phyloP scores from a whole-genome alignment of 2,797 vertebrate species.

The Lateolabrax maculatus region DNA sequence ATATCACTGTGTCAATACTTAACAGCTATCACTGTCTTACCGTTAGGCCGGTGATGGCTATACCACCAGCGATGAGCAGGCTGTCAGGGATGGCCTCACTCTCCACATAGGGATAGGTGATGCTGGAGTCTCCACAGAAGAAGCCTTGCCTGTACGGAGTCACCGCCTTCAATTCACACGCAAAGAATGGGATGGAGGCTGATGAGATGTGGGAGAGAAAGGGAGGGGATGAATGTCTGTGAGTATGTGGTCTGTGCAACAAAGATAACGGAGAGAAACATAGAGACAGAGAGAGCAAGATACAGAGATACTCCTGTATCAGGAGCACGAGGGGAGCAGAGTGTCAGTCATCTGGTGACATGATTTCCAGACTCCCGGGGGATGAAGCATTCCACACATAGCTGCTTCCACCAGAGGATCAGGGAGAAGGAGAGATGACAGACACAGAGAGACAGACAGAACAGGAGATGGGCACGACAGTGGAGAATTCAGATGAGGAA shows the following conservation, averaged over 20 bases:
- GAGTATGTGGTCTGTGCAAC: slow-evolving; percentile 45
- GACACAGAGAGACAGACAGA: slow-evolving; percentile 28
- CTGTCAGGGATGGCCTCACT: slow-evolving; percentile 82
- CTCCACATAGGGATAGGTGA: slow-evolving; percentile 82
- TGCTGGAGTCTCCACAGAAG: slow-evolving; percentile 87
- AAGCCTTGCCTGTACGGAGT: slow-evolving; percentile 84
- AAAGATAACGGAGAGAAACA: slow-evolving; percentile 38
- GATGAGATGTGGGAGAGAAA: slow-evolving; percentile 45
- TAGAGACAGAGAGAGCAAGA: slow-evolving; percentile 28
- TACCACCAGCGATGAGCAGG: slow-evolving; percentile 84
- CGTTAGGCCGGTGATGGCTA: slow-evolving; percentile 83
- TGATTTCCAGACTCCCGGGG: slow-evolving; percentile 65
- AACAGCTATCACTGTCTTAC: slow-evolving; percentile 69
- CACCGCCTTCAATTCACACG: slow-evolving; percentile 85
- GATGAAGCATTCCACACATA: slow-evolving; percentile 80
- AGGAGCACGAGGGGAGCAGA: slow-evolving; percentile 33
- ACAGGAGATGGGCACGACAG: slow-evolving; percentile 33
- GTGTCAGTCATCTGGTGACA: slow-evolving; percentile 68
- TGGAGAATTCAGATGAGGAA: slow-evolving; percentile 56
- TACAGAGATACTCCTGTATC: slow-evolving; percentile 38
- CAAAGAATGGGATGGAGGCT: slow-evolving; percentile 89
- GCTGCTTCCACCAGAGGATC: slow-evolving; percentile 56
- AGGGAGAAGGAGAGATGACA: slow-evolving; percentile 43
- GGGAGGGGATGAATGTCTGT: slow-evolving; percentile 55
- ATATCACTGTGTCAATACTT: neutral